These are phyloP conservation scores for Onychomys leucogaster DNA, from an alignment of 2,797 vertebrate genomes.

Conservation along the genomic window DNA sequence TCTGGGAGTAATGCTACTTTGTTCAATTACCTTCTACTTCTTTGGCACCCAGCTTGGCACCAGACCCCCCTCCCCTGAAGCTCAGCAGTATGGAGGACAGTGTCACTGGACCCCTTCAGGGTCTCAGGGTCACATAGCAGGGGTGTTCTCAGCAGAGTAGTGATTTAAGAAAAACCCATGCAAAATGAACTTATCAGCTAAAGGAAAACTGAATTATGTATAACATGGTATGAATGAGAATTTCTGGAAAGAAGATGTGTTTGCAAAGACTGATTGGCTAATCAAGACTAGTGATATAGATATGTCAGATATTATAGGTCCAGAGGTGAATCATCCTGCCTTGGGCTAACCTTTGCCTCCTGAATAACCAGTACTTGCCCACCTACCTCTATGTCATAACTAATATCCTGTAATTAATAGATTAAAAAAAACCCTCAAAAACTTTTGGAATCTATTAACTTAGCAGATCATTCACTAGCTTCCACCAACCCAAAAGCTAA, in stretches of 20 bases:
- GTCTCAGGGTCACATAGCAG: neutral
- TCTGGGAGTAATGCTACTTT: neutral
- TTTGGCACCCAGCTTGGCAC: neutral
- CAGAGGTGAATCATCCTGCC: neutral
- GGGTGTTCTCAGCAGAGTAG: neutral
- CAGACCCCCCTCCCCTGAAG: neutral
- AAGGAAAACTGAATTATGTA: conserved; percentile 64
- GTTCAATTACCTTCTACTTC: neutral
- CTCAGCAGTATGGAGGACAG: neutral
- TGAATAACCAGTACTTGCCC: neutral
- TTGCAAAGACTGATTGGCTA: neutral
- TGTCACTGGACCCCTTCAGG: neutral
- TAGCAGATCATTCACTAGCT: neutral
- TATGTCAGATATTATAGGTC: neutral
- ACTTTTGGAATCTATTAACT: neutral
- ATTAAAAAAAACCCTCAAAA: neutral
- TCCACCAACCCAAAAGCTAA: too few relatives aligned
- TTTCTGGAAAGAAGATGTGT: neutral
- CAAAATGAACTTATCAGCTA: conserved; percentile 58
- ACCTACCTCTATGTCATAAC: neutral
- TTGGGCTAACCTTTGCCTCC: neutral
- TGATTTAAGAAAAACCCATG: conserved; percentile 13
- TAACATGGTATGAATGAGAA: neutral
- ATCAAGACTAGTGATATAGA: neutral
- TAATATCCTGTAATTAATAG: neutral